Percentiles rank a stretch among this genome's conserved stretches.
These are phyloP conservation scores for Drosophila murphyi DNA, from an alignment of 1,140 invertebrate species.

Conservation along the genomic window DNA sequence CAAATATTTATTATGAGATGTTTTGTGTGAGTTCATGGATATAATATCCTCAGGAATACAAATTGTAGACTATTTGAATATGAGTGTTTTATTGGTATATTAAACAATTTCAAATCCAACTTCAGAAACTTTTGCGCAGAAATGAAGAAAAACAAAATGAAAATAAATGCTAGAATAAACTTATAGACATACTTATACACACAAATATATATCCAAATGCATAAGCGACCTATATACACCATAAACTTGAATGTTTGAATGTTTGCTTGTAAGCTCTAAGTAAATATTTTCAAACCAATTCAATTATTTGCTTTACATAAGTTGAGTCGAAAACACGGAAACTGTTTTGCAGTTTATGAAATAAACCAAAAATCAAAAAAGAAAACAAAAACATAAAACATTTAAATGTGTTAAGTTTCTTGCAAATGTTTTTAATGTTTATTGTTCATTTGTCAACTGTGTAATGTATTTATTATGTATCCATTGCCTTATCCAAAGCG, in stretches of 20 bases:
- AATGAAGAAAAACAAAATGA: conserved; percentile 29
- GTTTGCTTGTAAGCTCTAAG: conserved; percentile 63
- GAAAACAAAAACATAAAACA: conserved; percentile 7
- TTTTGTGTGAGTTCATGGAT: neutral
- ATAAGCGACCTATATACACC: conserved; percentile 58
- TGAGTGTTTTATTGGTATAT: conserved; percentile 1
- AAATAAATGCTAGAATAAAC: conserved; percentile 28
- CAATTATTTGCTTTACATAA: conserved; percentile 48
- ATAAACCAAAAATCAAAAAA: conserved; percentile 2
- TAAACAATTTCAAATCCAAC: conserved; percentile 43
- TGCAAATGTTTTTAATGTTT: conserved; percentile 26
- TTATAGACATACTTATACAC: conserved; percentile 43
- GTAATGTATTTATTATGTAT: conserved; percentile 44
- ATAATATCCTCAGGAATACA: neutral
- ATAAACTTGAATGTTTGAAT: conserved; percentile 75
- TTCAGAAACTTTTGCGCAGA: conserved; percentile 56
- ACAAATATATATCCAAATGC: conserved; percentile 56
- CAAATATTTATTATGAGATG: neutral
- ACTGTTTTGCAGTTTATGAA: neutral
- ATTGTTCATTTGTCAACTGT: conserved; percentile 34
- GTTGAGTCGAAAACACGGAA: neutral
- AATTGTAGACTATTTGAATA: neutral
- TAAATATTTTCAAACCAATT: conserved; percentile 40
- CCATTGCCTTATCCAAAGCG: conserved; percentile 73
- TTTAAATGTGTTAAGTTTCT: conserved; percentile 29